Conservation (phyloP, 2,113 vertebrate genomes). For the Cyphomyrus discorhynchus region DNA sequence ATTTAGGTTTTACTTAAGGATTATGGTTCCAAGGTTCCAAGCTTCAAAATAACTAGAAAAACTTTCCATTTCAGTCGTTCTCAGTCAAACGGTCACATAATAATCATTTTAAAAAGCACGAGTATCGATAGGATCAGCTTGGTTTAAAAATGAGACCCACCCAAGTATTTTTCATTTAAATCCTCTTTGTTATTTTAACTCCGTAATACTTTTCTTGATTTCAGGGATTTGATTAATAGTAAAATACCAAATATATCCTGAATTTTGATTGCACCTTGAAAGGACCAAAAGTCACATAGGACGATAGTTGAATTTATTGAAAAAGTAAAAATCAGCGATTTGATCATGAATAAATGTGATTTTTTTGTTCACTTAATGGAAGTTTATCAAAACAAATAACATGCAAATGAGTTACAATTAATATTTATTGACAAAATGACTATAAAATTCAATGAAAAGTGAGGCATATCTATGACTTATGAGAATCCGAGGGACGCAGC, state of each 20-base stretch:
- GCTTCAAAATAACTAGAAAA: background rate
- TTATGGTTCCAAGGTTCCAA: background rate
- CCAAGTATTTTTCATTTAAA: background rate
- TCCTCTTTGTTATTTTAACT: background rate
- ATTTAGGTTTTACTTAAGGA: background rate
- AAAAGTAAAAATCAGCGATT: background rate
- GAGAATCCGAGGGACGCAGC: background rate
- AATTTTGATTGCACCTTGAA: background rate
- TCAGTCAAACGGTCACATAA: background rate
- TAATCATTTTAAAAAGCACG: background rate
- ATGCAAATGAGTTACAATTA: background rate
- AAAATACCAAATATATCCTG: background rate
- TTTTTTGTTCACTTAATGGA: background rate
- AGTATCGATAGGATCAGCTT: background rate
- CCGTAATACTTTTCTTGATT: background rate
- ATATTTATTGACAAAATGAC: background rate
- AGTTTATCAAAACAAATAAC: background rate
- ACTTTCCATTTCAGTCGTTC: background rate
- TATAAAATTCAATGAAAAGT: background rate
- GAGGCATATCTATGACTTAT: background rate
- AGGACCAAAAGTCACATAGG: background rate
- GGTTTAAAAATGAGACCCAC: background rate
- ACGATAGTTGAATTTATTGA: background rate
- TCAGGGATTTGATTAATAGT: background rate
- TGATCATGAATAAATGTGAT: background rate